Base-by-base conservation (phyloP, 2,113 vertebrate genomes). In the Electrona antarctica region DNA sequence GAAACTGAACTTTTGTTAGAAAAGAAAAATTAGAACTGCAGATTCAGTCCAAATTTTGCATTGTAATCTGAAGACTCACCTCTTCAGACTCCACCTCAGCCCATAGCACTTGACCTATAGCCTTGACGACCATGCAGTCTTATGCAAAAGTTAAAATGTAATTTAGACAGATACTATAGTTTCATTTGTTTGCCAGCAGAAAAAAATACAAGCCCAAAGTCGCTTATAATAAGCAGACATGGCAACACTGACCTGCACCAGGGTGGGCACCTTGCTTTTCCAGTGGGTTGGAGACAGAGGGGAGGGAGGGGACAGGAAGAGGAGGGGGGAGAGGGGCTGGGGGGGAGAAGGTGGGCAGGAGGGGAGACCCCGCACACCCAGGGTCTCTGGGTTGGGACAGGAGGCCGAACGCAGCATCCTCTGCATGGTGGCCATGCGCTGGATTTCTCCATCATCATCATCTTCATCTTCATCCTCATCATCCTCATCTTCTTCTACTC, bases 351-450 rank as follows among this genome's bases (percentile, higher is more conserved):
- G 45, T 15, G 33, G n/a, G 6, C 4, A 7, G 12, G 54, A 2
- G 52, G 46, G 74, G 0, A 73, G 71, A n/a, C 73, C 46, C 21
- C 49, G 76, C 6, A 2, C 2, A 14, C 85, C 79, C 14, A 82
- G 66, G 7, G 76, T 73, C 57, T 89, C 83, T 0, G 70, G 48
- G 75, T 89, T 60, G 0, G 89, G 89, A 59, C 89, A 90, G 51
- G 90, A 90, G 7, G 85, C 77, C 0, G 89, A 90, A 33, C 86
- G 87, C 4, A 15, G 9, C 28, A 80, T 14, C 7, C 71, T 67
- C 2, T 66, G 10, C 10, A 29, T 4, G 9, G 1, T 59, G 21
- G 48, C 11, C 33, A 8, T 15, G n/a, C 15, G 41, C n/a, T 13
- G 0, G 7, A 33, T 14, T 15, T 4, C 1, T 1, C 7, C 54